phyloP scores from a whole-genome alignment of 2,113 vertebrate species.

The Gambusia holbrooki region DNA sequence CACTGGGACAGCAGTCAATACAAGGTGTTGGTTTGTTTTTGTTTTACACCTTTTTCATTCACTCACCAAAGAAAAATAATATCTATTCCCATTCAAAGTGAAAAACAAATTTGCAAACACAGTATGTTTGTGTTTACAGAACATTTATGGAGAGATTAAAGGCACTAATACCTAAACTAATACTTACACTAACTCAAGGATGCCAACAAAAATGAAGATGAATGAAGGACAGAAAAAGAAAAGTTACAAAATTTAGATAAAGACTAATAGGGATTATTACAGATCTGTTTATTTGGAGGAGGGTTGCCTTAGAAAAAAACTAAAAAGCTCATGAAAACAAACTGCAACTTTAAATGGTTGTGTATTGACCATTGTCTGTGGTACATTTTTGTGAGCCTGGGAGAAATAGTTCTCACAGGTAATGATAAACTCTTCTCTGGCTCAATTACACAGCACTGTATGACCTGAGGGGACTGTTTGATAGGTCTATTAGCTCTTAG shows the following conservation, averaged over 20 bases:
- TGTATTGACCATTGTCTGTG: conserved; percentile 41
- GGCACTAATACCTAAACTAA: neutral
- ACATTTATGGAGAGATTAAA: neutral
- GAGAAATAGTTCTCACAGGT: conserved; percentile 59
- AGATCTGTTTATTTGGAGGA: conserved; percentile 34
- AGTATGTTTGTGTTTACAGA: neutral
- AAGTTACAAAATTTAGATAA: conserved; percentile 22
- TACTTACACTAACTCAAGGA: neutral
- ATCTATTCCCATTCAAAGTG: no score
- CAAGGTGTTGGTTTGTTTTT: no score
- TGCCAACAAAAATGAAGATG: conserved; percentile 1
- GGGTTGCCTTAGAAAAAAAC: conserved; percentile 11
- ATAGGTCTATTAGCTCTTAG: conserved; percentile 73
- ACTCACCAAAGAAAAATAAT: no score
- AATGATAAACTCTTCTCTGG: conserved; percentile 61
- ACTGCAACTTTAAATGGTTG: conserved; percentile 31
- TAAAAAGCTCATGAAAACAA: conserved; percentile 31
- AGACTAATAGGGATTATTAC: neutral
- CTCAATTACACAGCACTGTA: conserved; percentile 69
- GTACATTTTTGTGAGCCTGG: conserved; percentile 16
- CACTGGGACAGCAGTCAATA: no score
- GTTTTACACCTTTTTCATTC: no score
- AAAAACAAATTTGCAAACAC: neutral
- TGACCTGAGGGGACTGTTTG: conserved; percentile 57
- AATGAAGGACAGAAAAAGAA: neutral